Evolutionary conservation across 35 echinoderm and acorn worm genomes (phyloP), one percentile per base, ranked within the genome.

Genomic region (Heliocidaris tuberculata): DNA sequence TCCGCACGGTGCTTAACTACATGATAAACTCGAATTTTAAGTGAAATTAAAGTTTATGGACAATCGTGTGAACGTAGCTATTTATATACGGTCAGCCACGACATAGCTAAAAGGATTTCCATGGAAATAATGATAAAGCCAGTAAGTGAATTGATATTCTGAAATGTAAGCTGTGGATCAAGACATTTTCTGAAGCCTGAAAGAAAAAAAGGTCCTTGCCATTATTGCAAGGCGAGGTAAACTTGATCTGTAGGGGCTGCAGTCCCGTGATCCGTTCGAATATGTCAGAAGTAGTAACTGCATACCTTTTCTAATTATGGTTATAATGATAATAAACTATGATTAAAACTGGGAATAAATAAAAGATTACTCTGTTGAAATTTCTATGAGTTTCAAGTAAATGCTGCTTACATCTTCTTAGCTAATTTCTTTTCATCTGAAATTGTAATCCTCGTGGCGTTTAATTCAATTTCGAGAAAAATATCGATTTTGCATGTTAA

Each of bases 141-240:
- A 19, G 65, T 78, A 78, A 78, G 65, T 78, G 65, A 78, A 78
- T 19, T 71, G 61, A 71, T 71, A 71, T 71, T 71, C 65, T 78
- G 65, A n/a, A 78, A n/a, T 27, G 65, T 78, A 78, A 78, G 65
- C 65, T 27, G 15, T 78, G 27, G 65, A 78, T 78, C 27, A 78
- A 78, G 65, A 78, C 27, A n/a, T 78, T 4, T 78, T 21, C 27
- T 19, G 19, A n/a, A 56, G 52, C 52, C 52, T 56, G 1, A 56
- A 10, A 56, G 52, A 56, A 15, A 15, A 70, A 70, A 78, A n/a
- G 2, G 65, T 27, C 65, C 65, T 78, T 78, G 65, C 65, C 65
- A 78, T 78, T 78, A 56, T 56, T 10, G 11, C 11, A 12, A 56
- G 52, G 52, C 0, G 52, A 10, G 52, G 10, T 56, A 56, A 56